Conservation (phyloP, 2,888 invertebrate species). For the Plemyria rubiginata region DNA sequence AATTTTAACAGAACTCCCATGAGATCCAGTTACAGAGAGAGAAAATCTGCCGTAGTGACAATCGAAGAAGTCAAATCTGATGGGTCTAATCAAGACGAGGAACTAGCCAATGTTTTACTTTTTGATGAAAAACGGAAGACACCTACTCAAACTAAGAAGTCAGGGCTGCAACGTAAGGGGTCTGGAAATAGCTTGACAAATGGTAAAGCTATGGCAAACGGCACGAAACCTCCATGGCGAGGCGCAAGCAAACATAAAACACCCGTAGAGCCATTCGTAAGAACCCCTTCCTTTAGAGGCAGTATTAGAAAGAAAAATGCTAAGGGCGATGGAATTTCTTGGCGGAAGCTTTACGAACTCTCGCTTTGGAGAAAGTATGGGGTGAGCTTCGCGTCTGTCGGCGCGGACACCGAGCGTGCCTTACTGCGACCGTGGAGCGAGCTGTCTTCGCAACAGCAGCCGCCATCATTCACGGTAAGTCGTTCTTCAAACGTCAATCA, state of each 20-base stretch:
- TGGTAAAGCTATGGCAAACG: conserved; percentile 61
- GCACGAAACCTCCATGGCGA: conserved; percentile 78
- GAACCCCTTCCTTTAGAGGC: conserved; percentile 72
- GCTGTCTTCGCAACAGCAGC: conserved; percentile 65
- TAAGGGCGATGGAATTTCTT: conserved; percentile 75
- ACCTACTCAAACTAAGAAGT: conserved; percentile 62
- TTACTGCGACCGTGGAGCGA: conserved; percentile 73
- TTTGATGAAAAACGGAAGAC: conserved; percentile 73
- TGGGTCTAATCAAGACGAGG: conserved; percentile 70
- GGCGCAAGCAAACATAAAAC: conserved; percentile 69
- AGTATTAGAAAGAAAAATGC: conserved; percentile 73
- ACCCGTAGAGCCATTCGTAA: conserved; percentile 66
- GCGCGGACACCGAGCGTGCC: conserved; percentile 73
- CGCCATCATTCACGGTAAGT: conserved; percentile 72
- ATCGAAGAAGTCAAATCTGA: conserved; percentile 80
- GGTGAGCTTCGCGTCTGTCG: conserved; percentile 73
- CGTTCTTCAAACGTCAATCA: conserved; percentile 52
- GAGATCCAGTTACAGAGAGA: conserved; percentile 74
- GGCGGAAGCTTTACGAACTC: conserved; percentile 84
- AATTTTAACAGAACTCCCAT: conserved; percentile 68
- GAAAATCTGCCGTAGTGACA: conserved; percentile 77
- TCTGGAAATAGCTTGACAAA: conserved; percentile 63
- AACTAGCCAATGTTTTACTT: conserved; percentile 65
- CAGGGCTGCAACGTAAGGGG: conserved; percentile 62
- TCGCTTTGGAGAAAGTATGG: conserved; percentile 83